Base-by-base conservation (phyloP, 2,888 invertebrate genomes). In the Zaprionus obscuricornis region DNA sequence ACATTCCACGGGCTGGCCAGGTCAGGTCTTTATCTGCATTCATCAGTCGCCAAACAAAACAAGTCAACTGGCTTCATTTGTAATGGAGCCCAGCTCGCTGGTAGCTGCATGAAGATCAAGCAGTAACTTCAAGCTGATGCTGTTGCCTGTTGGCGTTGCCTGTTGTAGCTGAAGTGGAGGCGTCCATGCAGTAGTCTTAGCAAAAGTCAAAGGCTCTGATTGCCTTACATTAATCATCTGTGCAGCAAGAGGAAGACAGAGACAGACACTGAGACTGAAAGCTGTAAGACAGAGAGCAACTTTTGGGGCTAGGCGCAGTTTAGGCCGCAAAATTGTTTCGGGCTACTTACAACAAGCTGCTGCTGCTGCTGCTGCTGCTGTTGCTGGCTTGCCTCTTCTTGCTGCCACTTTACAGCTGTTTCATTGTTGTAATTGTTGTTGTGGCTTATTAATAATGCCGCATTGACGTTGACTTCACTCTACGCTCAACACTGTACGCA, bases 51-150 rank as follows among this genome's bases (percentile, higher is more conserved):
- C 85, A 78, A 78, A 78, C 77, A 78, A 85, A 85, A 82, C 81
- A 85, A 79, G 78, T 83, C 78, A 79, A 85, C 85, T 64, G 85
- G 65, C 85, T 79, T 85, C 85, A 79, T 85, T 79, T 79, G 78
- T 79, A 85, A 85, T 85, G 81, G 68, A 83, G 52, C 56, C 29
- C 29, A 29, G 29, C n/a, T 3, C 7, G 6, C 3, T 3, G 10
- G 29, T 3, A 3, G 10, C 6, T 7, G n/a, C 29, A 29, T 6
- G 39, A 33, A 37, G 22, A 16, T 6, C 24, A 14, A 43, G 31
- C 14, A 13, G 51, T 34, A 36, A 11, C 10, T 36, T 27, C 26
- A 29, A 39, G 3, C 40, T 49, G 27, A 51, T 43, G 16, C 14
- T 7, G 7, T 14, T n/a, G 51, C 43, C 8, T 42, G 37, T 27